phyloP scores from a whole-genome alignment of 2,113 vertebrate species.

The Zonotrichia leucophrys region DNA sequence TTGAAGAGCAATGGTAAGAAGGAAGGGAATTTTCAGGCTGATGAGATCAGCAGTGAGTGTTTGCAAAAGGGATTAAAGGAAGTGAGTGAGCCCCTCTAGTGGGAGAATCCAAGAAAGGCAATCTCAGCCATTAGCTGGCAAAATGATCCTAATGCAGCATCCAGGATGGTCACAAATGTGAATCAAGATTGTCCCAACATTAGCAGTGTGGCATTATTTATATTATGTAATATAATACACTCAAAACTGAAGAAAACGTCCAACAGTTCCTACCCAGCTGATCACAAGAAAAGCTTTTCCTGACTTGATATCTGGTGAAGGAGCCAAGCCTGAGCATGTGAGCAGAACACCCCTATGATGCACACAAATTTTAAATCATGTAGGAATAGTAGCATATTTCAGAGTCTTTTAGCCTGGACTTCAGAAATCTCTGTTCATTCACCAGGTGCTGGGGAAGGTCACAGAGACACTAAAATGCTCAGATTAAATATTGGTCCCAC shows the following conservation, averaged over 20 bases:
- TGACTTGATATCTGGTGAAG: background rate
- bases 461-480: background rate
- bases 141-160: background rate
- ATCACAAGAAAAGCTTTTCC: background rate
- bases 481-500: background rate
- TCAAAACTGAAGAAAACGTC: background rate
- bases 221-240: background rate
- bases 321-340: background rate
- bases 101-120: background rate
- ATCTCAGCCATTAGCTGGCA: background rate
- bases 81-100: slow-evolving; percentile 5
- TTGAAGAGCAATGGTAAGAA: background rate
- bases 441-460: background rate
- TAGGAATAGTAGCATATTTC: background rate
- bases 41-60: background rate
- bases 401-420: background rate
- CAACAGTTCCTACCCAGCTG: background rate
- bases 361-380: background rate
- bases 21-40: background rate
- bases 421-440: background rate
- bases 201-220: background rate
- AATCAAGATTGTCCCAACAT: background rate
- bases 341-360: background rate
- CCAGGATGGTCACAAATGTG: background rate
- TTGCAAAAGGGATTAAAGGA: background rate